phyloP scores from a whole-genome alignment of 2,113 vertebrate species.

The Ranitomeya imitator region DNA sequence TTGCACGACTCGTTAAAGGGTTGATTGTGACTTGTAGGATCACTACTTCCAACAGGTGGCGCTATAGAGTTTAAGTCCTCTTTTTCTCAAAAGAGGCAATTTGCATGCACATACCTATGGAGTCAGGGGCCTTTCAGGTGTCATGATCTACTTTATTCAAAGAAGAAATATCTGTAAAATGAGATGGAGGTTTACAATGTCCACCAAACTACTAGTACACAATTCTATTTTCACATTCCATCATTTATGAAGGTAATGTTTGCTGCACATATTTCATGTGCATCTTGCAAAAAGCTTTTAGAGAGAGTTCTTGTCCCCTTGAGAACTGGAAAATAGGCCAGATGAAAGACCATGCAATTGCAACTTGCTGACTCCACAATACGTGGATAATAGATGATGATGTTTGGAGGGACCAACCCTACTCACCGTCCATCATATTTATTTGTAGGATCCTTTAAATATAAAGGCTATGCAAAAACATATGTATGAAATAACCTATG shows the following conservation, averaged over 20 bases:
- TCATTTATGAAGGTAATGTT: neutral
- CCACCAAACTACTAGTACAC: neutral
- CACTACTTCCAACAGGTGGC: no score
- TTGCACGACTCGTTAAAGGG: no score
- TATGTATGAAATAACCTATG: neutral
- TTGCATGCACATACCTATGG: no score
- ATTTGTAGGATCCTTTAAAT: neutral
- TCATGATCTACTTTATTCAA: neutral
- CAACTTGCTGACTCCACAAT: constrained; percentile 22
- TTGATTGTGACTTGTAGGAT: no score
- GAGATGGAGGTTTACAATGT: neutral
- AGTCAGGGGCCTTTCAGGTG: neutral
- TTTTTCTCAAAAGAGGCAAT: no score
- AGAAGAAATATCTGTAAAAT: neutral
- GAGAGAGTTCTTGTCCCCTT: neutral
- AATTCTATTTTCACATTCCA: neutral
- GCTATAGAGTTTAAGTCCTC: no score
- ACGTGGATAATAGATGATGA: neutral
- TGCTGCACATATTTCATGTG: neutral
- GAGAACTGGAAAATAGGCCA: constrained; percentile 43
- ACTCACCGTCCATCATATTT: neutral
- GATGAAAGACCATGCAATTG: constrained; percentile 17
- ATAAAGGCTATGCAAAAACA: neutral
- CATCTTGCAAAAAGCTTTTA: constrained; percentile 49
- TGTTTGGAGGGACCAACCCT: constrained; percentile 22